Evolutionary conservation across 2,888 invertebrate genomes (phyloP).

Genomic region (Catocala fraxini): DNA sequence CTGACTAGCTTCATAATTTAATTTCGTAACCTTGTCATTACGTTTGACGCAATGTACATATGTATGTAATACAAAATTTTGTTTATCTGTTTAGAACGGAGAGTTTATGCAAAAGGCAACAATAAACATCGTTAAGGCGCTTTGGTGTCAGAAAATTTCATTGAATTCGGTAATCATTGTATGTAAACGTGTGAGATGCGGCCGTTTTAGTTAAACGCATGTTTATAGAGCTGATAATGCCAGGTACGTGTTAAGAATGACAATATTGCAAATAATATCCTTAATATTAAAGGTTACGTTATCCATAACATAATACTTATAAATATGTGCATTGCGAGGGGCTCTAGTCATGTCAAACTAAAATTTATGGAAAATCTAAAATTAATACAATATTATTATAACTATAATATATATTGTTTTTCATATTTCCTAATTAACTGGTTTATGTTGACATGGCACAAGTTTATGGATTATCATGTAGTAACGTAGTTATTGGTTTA

Average conservation of each 20-base stretch:
- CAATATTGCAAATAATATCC: too few relatives aligned
- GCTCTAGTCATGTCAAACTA: too few relatives aligned
- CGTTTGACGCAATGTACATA: constrained; percentile 1
- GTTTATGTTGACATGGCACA: too few relatives aligned
- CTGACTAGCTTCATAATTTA: constrained; percentile 6
- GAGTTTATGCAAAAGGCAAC: constrained; percentile 52
- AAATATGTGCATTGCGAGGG: too few relatives aligned
- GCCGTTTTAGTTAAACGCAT: constrained; percentile 24
- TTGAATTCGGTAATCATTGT: constrained; percentile 69
- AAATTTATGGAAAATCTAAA: too few relatives aligned
- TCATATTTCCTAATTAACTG: too few relatives aligned
- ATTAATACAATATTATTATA: too few relatives aligned
- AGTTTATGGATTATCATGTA: too few relatives aligned
- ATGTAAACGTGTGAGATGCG: constrained; percentile 60
- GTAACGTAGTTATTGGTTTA: too few relatives aligned
- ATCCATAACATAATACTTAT: too few relatives aligned
- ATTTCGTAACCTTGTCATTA: constrained; percentile 8
- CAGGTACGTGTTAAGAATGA: background rate
- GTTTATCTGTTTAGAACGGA: constrained; percentile 28
- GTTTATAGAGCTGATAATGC: constrained; percentile 36
- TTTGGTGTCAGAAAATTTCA: constrained; percentile 58
- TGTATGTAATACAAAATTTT: constrained; percentile 15
- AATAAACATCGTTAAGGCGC: constrained; percentile 69
- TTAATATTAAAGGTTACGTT: too few relatives aligned
- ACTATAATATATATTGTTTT: too few relatives aligned